These are phyloP conservation scores for Pomacea canaliculata DNA, from an alignment of 2,888 invertebrate species.

Conservation along the genomic window DNA sequence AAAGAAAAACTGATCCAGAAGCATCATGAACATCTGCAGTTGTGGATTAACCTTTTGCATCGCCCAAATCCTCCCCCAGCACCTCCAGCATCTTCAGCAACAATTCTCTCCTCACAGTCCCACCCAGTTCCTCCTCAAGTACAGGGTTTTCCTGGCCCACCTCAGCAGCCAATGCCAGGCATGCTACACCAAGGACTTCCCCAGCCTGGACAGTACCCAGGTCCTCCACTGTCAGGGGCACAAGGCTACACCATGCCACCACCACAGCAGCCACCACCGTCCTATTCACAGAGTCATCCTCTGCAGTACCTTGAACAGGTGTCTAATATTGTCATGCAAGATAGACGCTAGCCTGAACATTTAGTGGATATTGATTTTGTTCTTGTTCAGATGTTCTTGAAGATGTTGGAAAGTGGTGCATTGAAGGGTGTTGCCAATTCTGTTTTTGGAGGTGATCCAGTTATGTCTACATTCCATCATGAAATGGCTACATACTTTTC, in stretches of 20 bases:
- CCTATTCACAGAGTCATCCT: slow-evolving; percentile 74
- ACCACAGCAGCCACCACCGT: slow-evolving; percentile 42
- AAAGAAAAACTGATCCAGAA: slow-evolving; percentile 89
- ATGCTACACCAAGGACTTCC: slow-evolving; percentile 39
- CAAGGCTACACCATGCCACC: slow-evolving; percentile 45
- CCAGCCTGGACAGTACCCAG: slow-evolving; percentile 38
- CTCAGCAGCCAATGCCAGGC: slow-evolving; percentile 34
- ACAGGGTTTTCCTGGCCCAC: slow-evolving; percentile 33
- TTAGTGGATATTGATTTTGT: background rate
- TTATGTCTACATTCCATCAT: no score
- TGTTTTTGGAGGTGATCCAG: no score
- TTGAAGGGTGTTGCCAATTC: no score
- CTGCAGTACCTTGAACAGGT: slow-evolving; percentile 90
- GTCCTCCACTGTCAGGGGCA: slow-evolving; percentile 38
- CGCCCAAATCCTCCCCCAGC: slow-evolving; percentile 32
- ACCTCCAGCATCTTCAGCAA: slow-evolving; percentile 27
- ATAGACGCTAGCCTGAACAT: slow-evolving; percentile 72
- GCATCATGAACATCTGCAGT: slow-evolving; percentile 89
- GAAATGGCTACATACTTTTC: no score
- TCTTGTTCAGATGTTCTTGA: background rate
- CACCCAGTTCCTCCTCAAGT: background rate
- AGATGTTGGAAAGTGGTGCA: background rate
- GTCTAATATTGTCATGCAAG: slow-evolving; percentile 90
- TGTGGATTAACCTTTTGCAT: slow-evolving; percentile 86
- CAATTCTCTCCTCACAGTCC: slow-evolving; percentile 21